phyloP scores from a whole-genome alignment of 2,888 invertebrate genomes.

The Itoplectis maculator region DNA sequence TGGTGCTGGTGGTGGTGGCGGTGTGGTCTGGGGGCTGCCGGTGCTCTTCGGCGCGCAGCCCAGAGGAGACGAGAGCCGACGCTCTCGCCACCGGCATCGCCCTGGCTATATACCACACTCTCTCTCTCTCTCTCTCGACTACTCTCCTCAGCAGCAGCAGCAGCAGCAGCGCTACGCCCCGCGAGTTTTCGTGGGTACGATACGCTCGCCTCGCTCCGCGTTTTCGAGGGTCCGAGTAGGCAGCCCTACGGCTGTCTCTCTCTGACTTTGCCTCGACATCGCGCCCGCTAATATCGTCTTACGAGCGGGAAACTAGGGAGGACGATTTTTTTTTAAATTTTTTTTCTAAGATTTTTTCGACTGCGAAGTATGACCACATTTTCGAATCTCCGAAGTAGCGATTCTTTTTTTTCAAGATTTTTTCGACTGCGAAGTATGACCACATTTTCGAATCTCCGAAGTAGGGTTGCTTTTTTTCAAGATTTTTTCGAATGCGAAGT shows the following conservation, averaged over 20 bases:
- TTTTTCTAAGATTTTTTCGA: not conserved
- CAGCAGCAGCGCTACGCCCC: too few species aligned
- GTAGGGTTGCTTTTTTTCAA: too few species aligned
- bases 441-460: too few species aligned
- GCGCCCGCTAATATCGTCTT: constrained; percentile 32
- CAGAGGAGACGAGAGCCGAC: constrained; percentile 46
- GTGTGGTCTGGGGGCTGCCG: constrained; percentile 19
- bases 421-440: too few species aligned
- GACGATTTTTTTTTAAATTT: constrained; percentile 1
- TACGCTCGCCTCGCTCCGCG: constrained; percentile 61
- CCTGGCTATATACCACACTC: not conserved
- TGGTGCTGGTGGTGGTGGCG: constrained; percentile 3
- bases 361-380: too few species aligned
- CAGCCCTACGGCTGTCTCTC: constrained; percentile 40
- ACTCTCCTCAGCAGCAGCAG: too few species aligned
- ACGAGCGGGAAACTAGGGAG: constrained; percentile 18
- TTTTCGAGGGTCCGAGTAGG: constrained; percentile 63
- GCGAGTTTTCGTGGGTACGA: constrained; percentile 49
- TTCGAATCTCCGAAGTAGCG: too few species aligned
- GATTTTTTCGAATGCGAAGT: too few species aligned
- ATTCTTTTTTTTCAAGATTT: too few species aligned
- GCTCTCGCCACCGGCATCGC: constrained; percentile 51
- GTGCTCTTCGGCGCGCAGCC: constrained; percentile 44
- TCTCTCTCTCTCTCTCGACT: too few species aligned
- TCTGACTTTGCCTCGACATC: constrained; percentile 40